Base-by-base conservation (phyloP, 1,140 invertebrate species). In the Dysdera silvatica region DNA sequence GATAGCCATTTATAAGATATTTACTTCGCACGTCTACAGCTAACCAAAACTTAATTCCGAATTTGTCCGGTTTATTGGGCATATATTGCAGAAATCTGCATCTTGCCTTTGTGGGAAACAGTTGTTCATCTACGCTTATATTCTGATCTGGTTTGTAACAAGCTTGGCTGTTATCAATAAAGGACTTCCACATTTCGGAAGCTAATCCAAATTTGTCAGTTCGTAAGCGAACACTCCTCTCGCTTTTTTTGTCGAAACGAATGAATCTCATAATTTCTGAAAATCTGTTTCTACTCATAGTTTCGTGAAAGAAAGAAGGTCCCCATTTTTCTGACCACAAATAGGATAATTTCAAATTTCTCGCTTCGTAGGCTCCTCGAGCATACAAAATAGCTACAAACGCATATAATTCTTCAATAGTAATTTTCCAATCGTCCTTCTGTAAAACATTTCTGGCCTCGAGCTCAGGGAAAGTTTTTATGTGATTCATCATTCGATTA, bases 41-140 rank as follows among this genome's bases (percentile, higher is more conserved):
- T 32, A 53, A 12, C 64, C 54, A 66, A 56, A 66, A 66, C 52
- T 62, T 66, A 5, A 68, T 66, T 23, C 64, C 67, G 49, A 61
- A 65, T 57, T 61, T 68, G 47, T 64, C 57, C n/a, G 56, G 63
- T 59, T 68, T 67, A 33, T 52, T 68, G 4, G 47, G 12, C 40
- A 66, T 66, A 48, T 54, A 66, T 40, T 51, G 41, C 6, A 40
- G 62, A 32, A 62, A 68, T 31, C 14, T 18, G 18, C 43, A 66
- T 31, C 51, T 48, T 1, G 45, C 45, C 37, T 61, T 55, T 16
- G 51, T 52, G 32, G 57, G 45, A 31, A 61, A 43, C 24, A 66
- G 40, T 32, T 63, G 54, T 56, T 68, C 66, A 59, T 65, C 62
- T 26, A 54, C 35, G 10, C 48, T 58, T 14, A 67, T 2, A 35